These are phyloP conservation scores for Epirrita christyi DNA, from an alignment of 2,888 invertebrate genomes.

Conservation along the genomic window DNA sequence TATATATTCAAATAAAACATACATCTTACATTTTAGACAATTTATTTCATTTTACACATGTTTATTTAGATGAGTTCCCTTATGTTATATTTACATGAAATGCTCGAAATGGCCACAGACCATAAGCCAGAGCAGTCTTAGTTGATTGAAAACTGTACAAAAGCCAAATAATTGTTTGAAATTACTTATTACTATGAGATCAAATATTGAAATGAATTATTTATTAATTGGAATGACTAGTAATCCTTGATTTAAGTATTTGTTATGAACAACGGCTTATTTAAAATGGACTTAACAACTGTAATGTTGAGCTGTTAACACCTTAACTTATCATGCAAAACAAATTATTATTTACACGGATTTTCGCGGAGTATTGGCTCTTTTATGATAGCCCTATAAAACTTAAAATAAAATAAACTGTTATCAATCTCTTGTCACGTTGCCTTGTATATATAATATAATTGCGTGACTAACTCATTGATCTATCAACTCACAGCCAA, in stretches of 20 bases:
- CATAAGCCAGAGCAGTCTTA: conserved; percentile 61
- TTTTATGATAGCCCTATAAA: conserved; percentile 46
- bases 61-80: conserved; percentile 75
- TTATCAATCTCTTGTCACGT: too few relatives aligned
- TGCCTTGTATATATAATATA: too few relatives aligned
- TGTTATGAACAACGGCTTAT: conserved; percentile 32
- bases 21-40: conserved; percentile 74
- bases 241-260: conserved; percentile 45
- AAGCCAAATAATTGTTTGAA: conserved; percentile 53
- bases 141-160: conserved; percentile 62
- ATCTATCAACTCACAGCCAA: too few relatives aligned
- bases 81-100: conserved; percentile 79
- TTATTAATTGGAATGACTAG: conserved; percentile 50
- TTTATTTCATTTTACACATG: conserved; percentile 84
- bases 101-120: conserved; percentile 71
- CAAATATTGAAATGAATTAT: conserved; percentile 37
- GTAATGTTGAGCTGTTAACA: conserved; percentile 80
- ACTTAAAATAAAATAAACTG: background rate
- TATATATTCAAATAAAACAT: conserved; percentile 36
- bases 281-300: conserved; percentile 41
- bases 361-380: conserved; percentile 51
- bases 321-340: conserved; percentile 76
- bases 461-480: too few relatives aligned
- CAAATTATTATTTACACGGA: conserved; percentile 69
- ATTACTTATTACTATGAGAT: conserved; percentile 53